Percentiles rank a stretch among this genome's conserved stretches.
Conservation (phyloP, 2,888 invertebrate genomes). For the Philopedon plagiatum region DNA sequence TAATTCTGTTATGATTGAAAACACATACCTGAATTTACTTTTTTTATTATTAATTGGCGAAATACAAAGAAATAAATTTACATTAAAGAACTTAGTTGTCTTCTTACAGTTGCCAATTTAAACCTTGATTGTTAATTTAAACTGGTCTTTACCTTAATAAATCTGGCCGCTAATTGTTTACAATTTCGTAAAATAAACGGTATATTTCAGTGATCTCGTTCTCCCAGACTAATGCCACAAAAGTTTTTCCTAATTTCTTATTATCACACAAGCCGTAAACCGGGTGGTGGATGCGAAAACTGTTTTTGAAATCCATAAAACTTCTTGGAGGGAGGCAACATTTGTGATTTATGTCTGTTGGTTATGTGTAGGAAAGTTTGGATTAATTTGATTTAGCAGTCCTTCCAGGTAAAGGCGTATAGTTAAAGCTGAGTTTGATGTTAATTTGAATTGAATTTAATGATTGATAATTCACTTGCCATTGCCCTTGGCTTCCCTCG, state of each 20-base stretch:
- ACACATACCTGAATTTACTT: too few relatives aligned
- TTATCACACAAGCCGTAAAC: slow-evolving; percentile 12
- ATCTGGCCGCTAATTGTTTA: too few relatives aligned
- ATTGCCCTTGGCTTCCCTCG: too few relatives aligned
- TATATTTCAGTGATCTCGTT: neutral
- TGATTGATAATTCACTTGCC: neutral
- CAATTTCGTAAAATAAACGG: neutral
- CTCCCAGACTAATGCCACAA: neutral
- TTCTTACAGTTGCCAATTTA: too few relatives aligned
- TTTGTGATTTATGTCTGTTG: slow-evolving; percentile 33
- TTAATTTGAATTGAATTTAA: slow-evolving; percentile 7
- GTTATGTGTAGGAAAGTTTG: slow-evolving; percentile 25
- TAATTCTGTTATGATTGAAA: too few relatives aligned
- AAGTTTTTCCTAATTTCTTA: slow-evolving; percentile 12
- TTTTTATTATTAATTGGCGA: too few relatives aligned
- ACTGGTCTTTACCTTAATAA: too few relatives aligned
- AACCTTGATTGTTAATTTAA: too few relatives aligned
- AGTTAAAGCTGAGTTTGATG: slow-evolving; percentile 3
- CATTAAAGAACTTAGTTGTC: too few relatives aligned
- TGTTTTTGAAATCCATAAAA: slow-evolving; percentile 33
- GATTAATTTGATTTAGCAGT: slow-evolving; percentile 28
- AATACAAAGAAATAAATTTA: too few relatives aligned
- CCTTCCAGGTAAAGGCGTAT: slow-evolving; percentile 12
- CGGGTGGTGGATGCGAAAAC: slow-evolving; percentile 7
- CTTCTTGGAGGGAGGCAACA: slow-evolving; percentile 15